phyloP scores from a whole-genome alignment of 2,797 vertebrate genomes.

The Syncerus caffer region DNA sequence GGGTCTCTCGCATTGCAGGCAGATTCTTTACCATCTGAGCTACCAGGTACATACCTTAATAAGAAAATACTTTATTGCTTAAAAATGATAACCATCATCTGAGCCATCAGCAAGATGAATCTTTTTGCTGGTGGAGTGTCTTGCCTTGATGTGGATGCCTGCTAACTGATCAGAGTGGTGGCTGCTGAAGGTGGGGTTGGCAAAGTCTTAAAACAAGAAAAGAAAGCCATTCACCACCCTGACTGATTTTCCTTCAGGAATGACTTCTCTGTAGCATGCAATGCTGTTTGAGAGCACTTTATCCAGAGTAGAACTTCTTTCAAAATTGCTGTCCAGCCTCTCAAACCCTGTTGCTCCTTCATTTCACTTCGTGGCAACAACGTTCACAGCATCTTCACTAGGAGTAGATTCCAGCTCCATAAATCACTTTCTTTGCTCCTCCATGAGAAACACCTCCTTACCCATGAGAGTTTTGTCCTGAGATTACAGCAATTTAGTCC shows the following conservation, averaged over 20 bases:
- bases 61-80: neutral
- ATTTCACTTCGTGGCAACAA: rapidly evolving
- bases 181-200: neutral
- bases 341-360: neutral
- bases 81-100: neutral
- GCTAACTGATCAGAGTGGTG: neutral
- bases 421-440: neutral
- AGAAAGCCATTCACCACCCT: no score
- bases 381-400: neutral
- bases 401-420: neutral
- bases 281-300: neutral
- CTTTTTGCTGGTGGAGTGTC: neutral
- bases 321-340: neutral
- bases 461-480: neutral
- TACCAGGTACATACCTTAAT: neutral
- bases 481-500: neutral
- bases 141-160: neutral
- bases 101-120: neutral
- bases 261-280: neutral
- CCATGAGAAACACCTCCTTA: neutral
- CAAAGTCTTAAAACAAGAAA: neutral
- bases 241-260: neutral
- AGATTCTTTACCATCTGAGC: neutral
- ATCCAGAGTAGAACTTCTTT: neutral
- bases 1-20: neutral